These are phyloP conservation scores for Florisuga fusca DNA, from an alignment of 2,797 vertebrate genomes.

Conservation along the genomic window DNA sequence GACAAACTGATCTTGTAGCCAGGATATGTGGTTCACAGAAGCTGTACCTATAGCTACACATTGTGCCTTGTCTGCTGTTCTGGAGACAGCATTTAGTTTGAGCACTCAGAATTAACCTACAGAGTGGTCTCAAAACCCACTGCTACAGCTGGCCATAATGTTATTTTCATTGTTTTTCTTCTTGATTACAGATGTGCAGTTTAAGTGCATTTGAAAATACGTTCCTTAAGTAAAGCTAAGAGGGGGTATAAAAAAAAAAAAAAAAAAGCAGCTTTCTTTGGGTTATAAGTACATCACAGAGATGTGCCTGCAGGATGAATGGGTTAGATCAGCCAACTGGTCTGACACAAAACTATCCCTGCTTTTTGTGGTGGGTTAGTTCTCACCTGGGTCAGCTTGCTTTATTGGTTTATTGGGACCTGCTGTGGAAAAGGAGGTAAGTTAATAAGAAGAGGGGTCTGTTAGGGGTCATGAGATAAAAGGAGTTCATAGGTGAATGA, in stretches of 20 bases:
- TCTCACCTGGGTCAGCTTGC: background rate
- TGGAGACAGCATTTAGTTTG: background rate
- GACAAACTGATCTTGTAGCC: background rate
- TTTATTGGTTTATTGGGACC: background rate
- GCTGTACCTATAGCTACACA: background rate
- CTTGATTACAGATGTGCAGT: background rate
- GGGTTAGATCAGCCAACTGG: background rate
- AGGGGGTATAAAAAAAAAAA: background rate
- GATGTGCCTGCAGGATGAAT: background rate
- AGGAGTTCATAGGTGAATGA: background rate
- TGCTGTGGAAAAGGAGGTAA: background rate
- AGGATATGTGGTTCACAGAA: background rate
- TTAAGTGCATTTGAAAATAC: background rate
- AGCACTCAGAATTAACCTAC: fast-evolving
- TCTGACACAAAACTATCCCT: background rate
- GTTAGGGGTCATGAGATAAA: background rate
- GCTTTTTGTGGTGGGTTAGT: background rate
- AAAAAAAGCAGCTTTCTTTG: background rate
- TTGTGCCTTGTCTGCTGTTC: background rate
- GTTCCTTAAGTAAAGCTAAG: background rate
- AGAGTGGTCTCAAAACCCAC: background rate
- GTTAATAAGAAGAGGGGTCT: background rate
- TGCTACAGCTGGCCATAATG: background rate
- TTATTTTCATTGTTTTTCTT: background rate
- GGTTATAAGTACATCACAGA: background rate